Conservation (phyloP, 2,113 vertebrate genomes). For the Probosciger aterrimus region DNA sequence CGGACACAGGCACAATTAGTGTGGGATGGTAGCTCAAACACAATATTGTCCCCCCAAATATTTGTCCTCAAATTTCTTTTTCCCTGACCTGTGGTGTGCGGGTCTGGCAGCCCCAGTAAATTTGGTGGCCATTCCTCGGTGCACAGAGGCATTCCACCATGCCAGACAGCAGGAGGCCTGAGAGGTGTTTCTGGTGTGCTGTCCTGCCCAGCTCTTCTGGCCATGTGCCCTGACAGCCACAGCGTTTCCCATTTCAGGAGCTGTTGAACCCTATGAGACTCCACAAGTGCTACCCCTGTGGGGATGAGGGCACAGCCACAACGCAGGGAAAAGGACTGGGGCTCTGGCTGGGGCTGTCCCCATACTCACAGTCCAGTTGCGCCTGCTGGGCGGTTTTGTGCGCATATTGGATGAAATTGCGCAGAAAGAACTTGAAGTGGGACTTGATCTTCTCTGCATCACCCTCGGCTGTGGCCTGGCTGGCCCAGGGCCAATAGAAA, state of each 20-base stretch:
- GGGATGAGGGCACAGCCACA: not conserved
- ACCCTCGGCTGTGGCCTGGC: not conserved
- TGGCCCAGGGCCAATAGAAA: not conserved
- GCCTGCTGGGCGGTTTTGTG: not conserved
- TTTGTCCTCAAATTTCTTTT: not conserved
- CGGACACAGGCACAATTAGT: rapidly evolving
- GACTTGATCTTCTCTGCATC: not conserved
- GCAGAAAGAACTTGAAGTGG: not conserved
- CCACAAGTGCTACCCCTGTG: not conserved
- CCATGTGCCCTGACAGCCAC: not conserved
- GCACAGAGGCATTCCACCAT: not conserved
- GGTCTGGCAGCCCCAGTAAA: not conserved
- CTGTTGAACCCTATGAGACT: not conserved
- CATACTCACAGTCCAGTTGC: not conserved
- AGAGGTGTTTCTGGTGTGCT: not conserved
- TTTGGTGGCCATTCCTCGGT: not conserved
- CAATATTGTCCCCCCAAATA: not conserved
- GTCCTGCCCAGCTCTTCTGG: not conserved
- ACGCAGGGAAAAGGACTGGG: not conserved
- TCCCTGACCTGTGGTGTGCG: not conserved
- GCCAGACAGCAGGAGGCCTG: not conserved
- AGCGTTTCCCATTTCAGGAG: not conserved
- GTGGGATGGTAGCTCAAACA: not conserved
- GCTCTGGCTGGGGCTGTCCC: not conserved
- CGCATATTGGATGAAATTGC: not conserved